Conservation (phyloP, 92 coral and sea anemone genomes). For the Zoanthus sansibaricus region DNA sequence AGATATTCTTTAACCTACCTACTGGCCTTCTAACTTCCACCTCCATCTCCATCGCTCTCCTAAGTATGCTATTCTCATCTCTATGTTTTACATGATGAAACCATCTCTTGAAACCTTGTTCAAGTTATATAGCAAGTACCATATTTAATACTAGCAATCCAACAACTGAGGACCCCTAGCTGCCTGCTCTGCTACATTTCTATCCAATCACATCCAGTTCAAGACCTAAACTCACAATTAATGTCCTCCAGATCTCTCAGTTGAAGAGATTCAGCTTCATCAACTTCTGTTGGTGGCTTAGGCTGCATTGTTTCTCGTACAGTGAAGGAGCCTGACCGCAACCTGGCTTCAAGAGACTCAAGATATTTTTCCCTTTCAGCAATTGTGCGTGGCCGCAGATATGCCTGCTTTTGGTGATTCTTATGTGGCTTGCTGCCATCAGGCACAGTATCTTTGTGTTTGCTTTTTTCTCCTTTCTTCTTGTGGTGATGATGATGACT, state of each 20-base stretch:
- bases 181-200: too few species aligned
- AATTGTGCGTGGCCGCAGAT: conserved; percentile 41
- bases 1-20: too few species aligned
- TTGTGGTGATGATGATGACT: conserved; percentile 38
- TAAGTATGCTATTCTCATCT: too few species aligned
- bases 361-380: conserved; percentile 41
- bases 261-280: conserved; percentile 33
- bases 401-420: conserved; percentile 30
- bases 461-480: neutral
- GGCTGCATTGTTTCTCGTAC: conserved; percentile 31
- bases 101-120: too few species aligned
- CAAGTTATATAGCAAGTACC: too few species aligned
- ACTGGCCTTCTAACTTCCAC: too few species aligned
- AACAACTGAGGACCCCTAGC: too few species aligned
- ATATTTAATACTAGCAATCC: too few species aligned
- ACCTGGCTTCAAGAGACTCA: conserved; percentile 39
- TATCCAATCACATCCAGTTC: neutral
- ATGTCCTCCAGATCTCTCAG: conserved; percentile 34
- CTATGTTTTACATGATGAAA: too few species aligned
- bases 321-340: conserved; percentile 36
- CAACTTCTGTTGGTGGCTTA: conserved; percentile 12
- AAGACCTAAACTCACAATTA: conserved; percentile 15
- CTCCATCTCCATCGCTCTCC: too few species aligned
- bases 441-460: neutral
- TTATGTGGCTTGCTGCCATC: conserved; percentile 11